Evolutionary conservation across 2,113 vertebrate species (phyloP).

Genomic region (Scalopus aquaticus): DNA sequence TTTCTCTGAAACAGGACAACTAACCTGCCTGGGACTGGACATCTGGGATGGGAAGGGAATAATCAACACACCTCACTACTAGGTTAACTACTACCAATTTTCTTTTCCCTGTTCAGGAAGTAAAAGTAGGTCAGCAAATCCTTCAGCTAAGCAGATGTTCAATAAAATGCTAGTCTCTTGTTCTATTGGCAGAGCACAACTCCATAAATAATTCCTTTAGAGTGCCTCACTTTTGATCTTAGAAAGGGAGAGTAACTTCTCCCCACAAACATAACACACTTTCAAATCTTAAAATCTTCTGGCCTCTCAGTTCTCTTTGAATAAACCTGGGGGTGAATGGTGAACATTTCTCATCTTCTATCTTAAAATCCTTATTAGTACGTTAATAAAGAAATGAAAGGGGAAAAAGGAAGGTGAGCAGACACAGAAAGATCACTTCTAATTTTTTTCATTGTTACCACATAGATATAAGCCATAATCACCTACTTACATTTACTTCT

Average conservation of each 20-base stretch:
- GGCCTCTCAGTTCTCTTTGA: neutral
- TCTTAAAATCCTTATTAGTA: no score
- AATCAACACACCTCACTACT: neutral
- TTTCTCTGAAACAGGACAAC: neutral
- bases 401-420: no score
- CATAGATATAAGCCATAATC: no score
- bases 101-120: neutral
- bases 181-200: neutral
- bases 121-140: neutral
- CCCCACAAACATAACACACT: neutral
- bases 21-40: neutral
- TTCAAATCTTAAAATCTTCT: neutral
- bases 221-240: neutral
- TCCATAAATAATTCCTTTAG: neutral
- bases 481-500: no score
- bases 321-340: neutral
- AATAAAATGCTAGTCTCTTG: neutral
- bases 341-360: neutral
- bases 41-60: neutral
- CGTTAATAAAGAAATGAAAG: no score
- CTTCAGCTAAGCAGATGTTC: neutral
- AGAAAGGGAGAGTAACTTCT: neutral
- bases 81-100: neutral
- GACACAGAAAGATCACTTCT: no score
- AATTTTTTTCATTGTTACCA: no score